These are phyloP conservation scores for Corella eumyota DNA, from an alignment of 23 tunicate genomes.

Conservation along the genomic window DNA sequence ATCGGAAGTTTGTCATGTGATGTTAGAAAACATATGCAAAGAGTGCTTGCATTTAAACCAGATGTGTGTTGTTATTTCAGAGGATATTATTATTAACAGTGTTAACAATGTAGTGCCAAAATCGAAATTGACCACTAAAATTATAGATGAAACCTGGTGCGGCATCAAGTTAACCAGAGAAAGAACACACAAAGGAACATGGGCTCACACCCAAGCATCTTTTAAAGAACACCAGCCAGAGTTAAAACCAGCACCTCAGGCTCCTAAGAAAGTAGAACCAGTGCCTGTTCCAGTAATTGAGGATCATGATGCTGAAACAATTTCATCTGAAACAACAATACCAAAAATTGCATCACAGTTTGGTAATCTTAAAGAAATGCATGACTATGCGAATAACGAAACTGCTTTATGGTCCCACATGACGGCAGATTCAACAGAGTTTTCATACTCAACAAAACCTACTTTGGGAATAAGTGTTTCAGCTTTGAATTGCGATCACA, in stretches of 20 bases:
- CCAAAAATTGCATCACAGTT: constrained; percentile 16
- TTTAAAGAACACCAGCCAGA: constrained; percentile 10
- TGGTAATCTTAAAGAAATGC: constrained; percentile 17
- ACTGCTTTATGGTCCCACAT: constrained; percentile 23
- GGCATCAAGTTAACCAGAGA: constrained; percentile 18
- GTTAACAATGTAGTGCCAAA: constrained; percentile 4
- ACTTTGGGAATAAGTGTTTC: constrained; percentile 22
- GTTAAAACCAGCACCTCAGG: not conserved
- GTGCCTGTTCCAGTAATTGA: constrained; percentile 9
- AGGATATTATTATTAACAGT: constrained; percentile 25
- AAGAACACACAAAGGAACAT: constrained; percentile 10
- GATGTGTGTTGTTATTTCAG: constrained; percentile 25
- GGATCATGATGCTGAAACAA: constrained; percentile 28
- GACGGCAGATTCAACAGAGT: constrained; percentile 9
- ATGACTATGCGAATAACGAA: constrained; percentile 15
- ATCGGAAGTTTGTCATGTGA: constrained; percentile 6
- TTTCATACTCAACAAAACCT: constrained; percentile 17
- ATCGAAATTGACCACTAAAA: constrained; percentile 7
- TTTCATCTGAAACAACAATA: constrained; percentile 35
- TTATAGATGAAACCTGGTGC: constrained; percentile 28
- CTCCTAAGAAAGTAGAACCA: constrained; percentile 1
- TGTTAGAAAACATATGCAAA: constrained; percentile 14
- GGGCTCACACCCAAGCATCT: constrained; percentile 45
- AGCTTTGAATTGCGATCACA: constrained; percentile 24
- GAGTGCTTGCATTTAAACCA: constrained; percentile 16